phyloP scores from a whole-genome alignment of 2,888 invertebrate species.

The Timema cristinae region DNA sequence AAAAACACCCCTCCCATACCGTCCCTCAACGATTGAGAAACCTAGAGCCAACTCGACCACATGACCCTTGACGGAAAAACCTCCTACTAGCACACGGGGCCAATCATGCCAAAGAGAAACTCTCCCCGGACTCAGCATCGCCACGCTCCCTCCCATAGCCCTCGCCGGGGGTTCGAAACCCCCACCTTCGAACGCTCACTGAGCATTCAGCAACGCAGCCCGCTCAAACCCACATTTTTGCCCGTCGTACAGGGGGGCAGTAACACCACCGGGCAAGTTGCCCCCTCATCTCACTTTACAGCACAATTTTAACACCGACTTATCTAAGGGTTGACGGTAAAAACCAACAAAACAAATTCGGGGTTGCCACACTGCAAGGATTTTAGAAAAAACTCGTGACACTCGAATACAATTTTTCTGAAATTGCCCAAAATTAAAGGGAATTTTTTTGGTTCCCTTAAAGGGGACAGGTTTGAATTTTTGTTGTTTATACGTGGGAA shows the following conservation, averaged over 20 bases:
- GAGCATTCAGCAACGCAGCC: conserved; percentile 87
- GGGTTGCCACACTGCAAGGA: too few species aligned
- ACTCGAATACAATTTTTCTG: too few species aligned
- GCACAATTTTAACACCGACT: background rate
- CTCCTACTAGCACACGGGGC: conserved; percentile 65
- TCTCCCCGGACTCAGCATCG: conserved; percentile 73
- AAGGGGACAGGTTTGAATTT: too few species aligned
- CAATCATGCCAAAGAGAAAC: conserved; percentile 63
- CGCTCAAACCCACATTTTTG: conserved; percentile 85
- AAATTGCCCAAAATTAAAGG: too few species aligned
- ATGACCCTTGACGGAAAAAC: conserved; percentile 82
- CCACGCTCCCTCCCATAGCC: conserved; percentile 76
- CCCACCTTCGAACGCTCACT: conserved; percentile 82
- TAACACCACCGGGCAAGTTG: conserved; percentile 59
- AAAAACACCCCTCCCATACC: conserved; percentile 79
- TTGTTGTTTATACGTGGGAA: too few species aligned
- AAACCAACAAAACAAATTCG: background rate
- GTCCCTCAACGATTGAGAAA: conserved; percentile 80
- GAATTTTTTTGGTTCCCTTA: too few species aligned
- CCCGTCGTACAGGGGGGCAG: conserved; percentile 73
- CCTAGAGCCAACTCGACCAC: conserved; percentile 42
- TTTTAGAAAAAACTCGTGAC: too few species aligned
- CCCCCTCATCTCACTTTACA: background rate
- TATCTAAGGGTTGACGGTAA: background rate
- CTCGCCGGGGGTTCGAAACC: conserved; percentile 74